These are phyloP conservation scores for Drosophila hawaiiensis DNA, from an alignment of 2,888 invertebrate species.

Conservation along the genomic window DNA sequence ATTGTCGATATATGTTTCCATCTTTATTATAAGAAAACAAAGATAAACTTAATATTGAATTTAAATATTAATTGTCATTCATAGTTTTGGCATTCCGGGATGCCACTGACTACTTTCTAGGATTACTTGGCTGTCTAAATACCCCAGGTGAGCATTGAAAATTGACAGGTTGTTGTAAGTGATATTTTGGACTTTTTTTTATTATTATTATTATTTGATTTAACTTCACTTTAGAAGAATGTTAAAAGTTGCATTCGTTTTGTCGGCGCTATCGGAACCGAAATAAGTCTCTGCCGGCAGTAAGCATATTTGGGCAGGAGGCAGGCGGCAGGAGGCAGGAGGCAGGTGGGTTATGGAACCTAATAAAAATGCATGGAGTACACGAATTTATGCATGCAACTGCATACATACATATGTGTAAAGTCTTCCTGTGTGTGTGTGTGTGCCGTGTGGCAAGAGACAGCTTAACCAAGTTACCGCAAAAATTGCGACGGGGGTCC, in stretches of 20 bases:
- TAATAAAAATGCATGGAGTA: slow-evolving; percentile 70
- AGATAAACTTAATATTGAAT: not conserved
- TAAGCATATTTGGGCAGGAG: slow-evolving; percentile 9
- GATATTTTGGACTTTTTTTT: slow-evolving; percentile 14
- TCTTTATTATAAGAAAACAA: not conserved
- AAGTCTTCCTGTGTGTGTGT: slow-evolving; percentile 32
- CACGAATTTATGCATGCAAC: slow-evolving; percentile 49
- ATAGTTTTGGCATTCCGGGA: not conserved
- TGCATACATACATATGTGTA: slow-evolving; percentile 16
- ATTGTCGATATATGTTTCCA: not conserved
- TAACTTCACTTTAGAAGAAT: slow-evolving; percentile 48
- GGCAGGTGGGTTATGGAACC: slow-evolving; percentile 34
- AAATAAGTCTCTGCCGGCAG: slow-evolving; percentile 36
- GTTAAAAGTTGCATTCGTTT: slow-evolving; percentile 55
- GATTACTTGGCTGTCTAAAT: not conserved
- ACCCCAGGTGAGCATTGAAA: not conserved
- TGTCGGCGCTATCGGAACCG: slow-evolving; percentile 28
- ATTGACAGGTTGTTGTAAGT: not conserved
- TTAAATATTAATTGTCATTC: not conserved
- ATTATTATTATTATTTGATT: slow-evolving; percentile 45
- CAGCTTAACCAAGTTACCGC: slow-evolving; percentile 71
- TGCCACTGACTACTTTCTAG: no score
- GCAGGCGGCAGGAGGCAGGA: slow-evolving; percentile 3
- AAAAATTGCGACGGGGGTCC: slow-evolving; percentile 66
- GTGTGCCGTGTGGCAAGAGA: slow-evolving; percentile 25